phyloP scores from a whole-genome alignment of 2,113 vertebrate genomes.

The Nematolebias whitei region DNA sequence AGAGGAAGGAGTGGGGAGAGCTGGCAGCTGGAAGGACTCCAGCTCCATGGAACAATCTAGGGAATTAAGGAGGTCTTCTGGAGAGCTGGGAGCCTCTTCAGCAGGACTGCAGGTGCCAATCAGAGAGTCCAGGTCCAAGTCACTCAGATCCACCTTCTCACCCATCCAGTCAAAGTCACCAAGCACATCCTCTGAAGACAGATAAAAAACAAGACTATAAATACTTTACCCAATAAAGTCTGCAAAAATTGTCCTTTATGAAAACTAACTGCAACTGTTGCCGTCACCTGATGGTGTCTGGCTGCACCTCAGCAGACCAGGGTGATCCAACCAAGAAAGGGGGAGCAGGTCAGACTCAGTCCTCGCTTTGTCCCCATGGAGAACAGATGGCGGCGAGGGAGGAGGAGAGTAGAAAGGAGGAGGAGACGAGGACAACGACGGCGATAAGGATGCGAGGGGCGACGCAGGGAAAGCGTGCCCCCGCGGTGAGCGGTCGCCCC shows the following conservation, averaged over 20 bases:
- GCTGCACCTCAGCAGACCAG: slow-evolving; percentile 80
- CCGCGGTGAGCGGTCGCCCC: slow-evolving; percentile 70
- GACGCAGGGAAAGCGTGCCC: slow-evolving; percentile 73
- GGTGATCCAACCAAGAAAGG: slow-evolving; percentile 83
- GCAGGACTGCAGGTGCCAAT: slow-evolving; percentile 84
- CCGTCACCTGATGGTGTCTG: slow-evolving; percentile 68
- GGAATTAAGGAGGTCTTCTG: slow-evolving; percentile 82
- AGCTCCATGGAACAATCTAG: slow-evolving; percentile 72
- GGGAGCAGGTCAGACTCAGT: slow-evolving; percentile 61
- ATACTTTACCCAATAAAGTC: background rate
- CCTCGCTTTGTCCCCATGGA: slow-evolving; percentile 67
- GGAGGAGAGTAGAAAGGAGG: slow-evolving; percentile 70
- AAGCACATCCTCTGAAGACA: slow-evolving; percentile 84
- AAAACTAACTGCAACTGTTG: slow-evolving; percentile 78
- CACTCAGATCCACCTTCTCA: slow-evolving; percentile 90
- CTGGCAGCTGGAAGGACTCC: slow-evolving; percentile 52
- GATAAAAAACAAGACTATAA: background rate
- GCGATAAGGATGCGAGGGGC: slow-evolving; percentile 60
- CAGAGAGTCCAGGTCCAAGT: slow-evolving; percentile 89
- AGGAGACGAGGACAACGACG: slow-evolving; percentile 70
- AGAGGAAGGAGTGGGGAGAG: slow-evolving; percentile 21
- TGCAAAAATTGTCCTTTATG: no score
- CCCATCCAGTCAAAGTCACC: slow-evolving; percentile 94
- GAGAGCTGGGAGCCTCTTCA: slow-evolving; percentile 82
- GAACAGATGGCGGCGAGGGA: slow-evolving; percentile 40